Evolutionary conservation across 1,140 invertebrate species (phyloP).

Genomic region (Panulirus ornatus): DNA sequence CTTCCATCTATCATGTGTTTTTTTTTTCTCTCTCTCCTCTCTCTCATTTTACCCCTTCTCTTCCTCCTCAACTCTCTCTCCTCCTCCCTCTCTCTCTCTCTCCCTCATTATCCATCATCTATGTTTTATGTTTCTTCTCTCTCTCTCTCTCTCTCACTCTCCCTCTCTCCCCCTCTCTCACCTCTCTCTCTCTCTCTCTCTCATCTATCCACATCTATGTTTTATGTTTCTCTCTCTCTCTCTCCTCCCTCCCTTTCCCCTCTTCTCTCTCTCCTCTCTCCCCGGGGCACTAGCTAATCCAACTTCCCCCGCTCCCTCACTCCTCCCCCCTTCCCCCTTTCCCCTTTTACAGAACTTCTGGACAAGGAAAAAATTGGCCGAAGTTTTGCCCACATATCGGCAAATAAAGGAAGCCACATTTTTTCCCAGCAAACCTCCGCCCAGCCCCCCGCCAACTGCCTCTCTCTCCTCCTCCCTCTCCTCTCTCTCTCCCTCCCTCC

Average conservation of each 20-base stretch:
- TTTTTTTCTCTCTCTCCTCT: not conserved
- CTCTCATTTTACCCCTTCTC: not conserved
- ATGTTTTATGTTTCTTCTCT: too few relatives aligned
- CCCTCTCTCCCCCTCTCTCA: slow-evolving; percentile 1
- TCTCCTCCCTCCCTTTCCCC: too few relatives aligned
- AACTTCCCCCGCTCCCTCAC: not conserved
- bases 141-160: not conserved
- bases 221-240: not conserved
- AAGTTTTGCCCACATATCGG: slow-evolving; percentile 3
- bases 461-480: too few relatives aligned
- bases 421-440: not conserved
- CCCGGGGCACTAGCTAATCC: too few relatives aligned
- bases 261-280: slow-evolving; percentile 12
- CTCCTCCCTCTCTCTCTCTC: not conserved
- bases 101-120: not conserved
- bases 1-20: too few relatives aligned
- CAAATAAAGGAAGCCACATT: slow-evolving; percentile 20
- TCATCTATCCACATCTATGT: not conserved
- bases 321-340: not conserved
- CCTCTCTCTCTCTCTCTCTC: not conserved
- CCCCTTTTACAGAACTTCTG: not conserved
- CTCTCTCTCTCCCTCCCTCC: too few relatives aligned
- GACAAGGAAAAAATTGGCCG: not conserved
- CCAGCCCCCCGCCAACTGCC: too few relatives aligned
- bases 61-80: too few relatives aligned